Base-by-base conservation (phyloP, 2,888 invertebrate species). In the Agonum fuliginosum region DNA sequence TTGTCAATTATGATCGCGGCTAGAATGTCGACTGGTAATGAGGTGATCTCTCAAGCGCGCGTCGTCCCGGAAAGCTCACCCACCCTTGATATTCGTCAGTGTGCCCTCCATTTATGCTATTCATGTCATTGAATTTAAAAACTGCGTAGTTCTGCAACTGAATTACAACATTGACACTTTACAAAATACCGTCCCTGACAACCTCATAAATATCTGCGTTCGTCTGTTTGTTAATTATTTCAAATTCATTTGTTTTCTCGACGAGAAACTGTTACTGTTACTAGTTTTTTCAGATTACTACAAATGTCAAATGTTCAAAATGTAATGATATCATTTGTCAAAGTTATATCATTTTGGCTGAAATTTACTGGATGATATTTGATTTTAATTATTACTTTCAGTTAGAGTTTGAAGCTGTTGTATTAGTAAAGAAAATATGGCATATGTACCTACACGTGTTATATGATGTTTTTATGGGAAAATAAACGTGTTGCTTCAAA, bases 81-180 rank as follows among this genome's bases (percentile, higher is more conserved):
- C 46, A 37, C 20, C 37, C 14, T n/a, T 27, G 24, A 20, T 43
- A 14, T 24, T 54, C n/a, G n/a, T 24, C 34, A n/a, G 17, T 58
- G 24, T 12, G 14, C 37, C 41, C 51, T 30, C 22, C 43, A 24
- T 74, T 43, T 24, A 41, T 43, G 82, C 85, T 83, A 86, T 86
- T 86, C 86, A 85, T 83, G 85, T 84, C 85, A 85, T 83, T 84
- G 81, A 82, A 83, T 84, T 86, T 86, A 86, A 87, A 87, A 87
- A 87, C 67, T 67, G 67, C 24, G 8, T 6, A 12, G 67, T 20
- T 43, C 67, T 34, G 24, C 67, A 30, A 67, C 54, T 41, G 20
- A 72, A 72, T 72, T 72, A 72, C 58, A 72, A 83, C 86, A 86
- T 85, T 86, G 86, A 86, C 86, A 86, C 83, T 86, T 86, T 84